Evolutionary conservation across 2,888 invertebrate genomes (phyloP).

Genomic region (Dioctria rufipes): DNA sequence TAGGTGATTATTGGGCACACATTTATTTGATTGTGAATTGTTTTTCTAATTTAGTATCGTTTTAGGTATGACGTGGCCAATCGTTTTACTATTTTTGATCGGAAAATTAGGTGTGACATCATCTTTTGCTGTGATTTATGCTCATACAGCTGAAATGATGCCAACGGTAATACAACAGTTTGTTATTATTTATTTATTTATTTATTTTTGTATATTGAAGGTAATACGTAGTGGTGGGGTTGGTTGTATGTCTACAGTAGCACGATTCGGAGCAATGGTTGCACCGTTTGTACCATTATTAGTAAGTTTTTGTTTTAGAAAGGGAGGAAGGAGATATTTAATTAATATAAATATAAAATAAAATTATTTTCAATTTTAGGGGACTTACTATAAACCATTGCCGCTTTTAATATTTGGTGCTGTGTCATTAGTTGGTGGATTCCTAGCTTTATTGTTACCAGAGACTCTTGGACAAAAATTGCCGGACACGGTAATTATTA

Average conservation of each 20-base stretch:
- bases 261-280: constrained; percentile 75
- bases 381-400: constrained; percentile 72
- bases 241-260: constrained; percentile 75
- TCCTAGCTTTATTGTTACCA: constrained; percentile 75
- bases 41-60: constrained; percentile 7
- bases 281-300: constrained; percentile 77
- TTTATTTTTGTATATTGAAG: constrained; percentile 60
- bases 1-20: constrained; percentile 24
- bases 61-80: constrained; percentile 73
- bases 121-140: constrained; percentile 77
- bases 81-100: constrained; percentile 74
- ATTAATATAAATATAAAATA: constrained; percentile 52
- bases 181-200: too few relatives aligned
- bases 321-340: constrained; percentile 8
- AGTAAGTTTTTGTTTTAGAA: constrained; percentile 67
- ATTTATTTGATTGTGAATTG: not conserved
- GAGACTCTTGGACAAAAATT: constrained; percentile 77
- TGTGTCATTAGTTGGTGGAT: constrained; percentile 73
- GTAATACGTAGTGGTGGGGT: constrained; percentile 75
- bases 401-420: constrained; percentile 74
- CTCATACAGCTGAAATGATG: constrained; percentile 73
- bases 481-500: constrained; percentile 74
- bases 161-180: constrained; percentile 65
- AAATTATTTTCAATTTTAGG: constrained; percentile 66
- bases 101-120: constrained; percentile 79